Percentiles rank a stretch among this genome's conserved stretches.
These are phyloP conservation scores for Physeter macrocephalus DNA, from an alignment of 2,113 vertebrate species.

Conservation along the genomic window DNA sequence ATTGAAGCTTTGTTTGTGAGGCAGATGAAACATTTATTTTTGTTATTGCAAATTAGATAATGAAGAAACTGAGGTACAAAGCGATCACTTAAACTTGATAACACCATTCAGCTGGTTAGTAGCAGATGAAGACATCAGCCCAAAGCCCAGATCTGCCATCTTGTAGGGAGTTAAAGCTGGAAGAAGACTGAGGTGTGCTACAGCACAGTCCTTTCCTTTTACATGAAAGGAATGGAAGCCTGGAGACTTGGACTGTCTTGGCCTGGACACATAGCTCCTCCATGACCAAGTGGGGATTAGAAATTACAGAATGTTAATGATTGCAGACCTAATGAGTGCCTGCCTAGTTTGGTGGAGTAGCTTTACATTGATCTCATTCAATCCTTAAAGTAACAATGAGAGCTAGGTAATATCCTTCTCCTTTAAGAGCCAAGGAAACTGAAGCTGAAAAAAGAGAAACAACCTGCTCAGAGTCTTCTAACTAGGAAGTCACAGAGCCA, in stretches of 20 bases:
- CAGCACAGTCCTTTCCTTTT: neutral
- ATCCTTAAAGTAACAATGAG: neutral
- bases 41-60: neutral
- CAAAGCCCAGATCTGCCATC: neutral
- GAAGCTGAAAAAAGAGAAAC: neutral
- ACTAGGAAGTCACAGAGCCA: neutral
- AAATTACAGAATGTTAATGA: neutral
- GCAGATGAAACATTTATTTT: neutral
- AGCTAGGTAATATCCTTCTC: neutral
- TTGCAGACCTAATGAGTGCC: neutral
- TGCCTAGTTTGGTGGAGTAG: neutral
- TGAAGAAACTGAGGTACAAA: neutral
- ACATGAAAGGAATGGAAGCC: neutral
- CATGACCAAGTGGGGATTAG: neutral
- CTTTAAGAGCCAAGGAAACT: neutral
- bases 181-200: neutral
- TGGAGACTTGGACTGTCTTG: neutral
- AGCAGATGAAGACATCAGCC: neutral
- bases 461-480: neutral
- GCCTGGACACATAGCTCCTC: neutral
- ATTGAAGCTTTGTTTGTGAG: neutral
- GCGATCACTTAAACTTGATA: neutral
- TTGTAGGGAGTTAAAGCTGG: neutral
- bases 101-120: neutral
- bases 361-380: neutral